Evolutionary conservation across 2,888 invertebrate genomes (phyloP).

Genomic region (Acleris emargana): DNA sequence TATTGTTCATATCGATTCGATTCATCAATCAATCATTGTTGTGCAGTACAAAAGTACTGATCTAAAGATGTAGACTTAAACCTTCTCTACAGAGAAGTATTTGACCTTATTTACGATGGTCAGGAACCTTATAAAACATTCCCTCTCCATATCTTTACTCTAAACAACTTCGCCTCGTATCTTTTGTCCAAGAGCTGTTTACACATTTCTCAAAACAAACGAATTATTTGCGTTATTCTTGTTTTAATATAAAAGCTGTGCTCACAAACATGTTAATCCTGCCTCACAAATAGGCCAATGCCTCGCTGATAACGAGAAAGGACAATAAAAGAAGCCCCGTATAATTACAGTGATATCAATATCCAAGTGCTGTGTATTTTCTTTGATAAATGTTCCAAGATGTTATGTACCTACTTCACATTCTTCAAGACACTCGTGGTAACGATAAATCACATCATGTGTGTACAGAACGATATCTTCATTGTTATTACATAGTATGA

Average conservation of each 20-base stretch:
- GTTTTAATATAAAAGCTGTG: neutral
- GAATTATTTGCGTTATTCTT: neutral
- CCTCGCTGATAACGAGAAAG: slow-evolving; percentile 26
- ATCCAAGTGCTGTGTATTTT: slow-evolving; percentile 30
- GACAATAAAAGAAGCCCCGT: slow-evolving; percentile 17
- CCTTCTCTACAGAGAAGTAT: too few relatives aligned
- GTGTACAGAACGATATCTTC: too few relatives aligned
- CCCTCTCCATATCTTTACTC: too few relatives aligned
- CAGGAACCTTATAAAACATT: too few relatives aligned
- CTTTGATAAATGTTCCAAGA: slow-evolving; percentile 22
- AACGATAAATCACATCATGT: too few relatives aligned
- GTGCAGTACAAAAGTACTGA: too few relatives aligned
- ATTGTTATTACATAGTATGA: too few relatives aligned
- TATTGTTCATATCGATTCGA: too few relatives aligned
- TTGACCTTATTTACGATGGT: too few relatives aligned
- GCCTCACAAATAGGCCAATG: slow-evolving; percentile 35
- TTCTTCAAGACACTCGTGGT: too few relatives aligned
- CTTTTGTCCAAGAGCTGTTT: neutral
- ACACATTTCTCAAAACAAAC: neutral
- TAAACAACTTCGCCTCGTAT: neutral
- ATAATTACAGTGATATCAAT: slow-evolving; percentile 22
- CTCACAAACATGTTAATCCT: slow-evolving; percentile 27
- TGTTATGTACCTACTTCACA: slow-evolving; percentile 5
- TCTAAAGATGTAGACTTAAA: too few relatives aligned
- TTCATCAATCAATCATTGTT: too few relatives aligned